Evolutionary conservation across 2,888 invertebrate genomes (phyloP).

Genomic region (Lingula anatina): DNA sequence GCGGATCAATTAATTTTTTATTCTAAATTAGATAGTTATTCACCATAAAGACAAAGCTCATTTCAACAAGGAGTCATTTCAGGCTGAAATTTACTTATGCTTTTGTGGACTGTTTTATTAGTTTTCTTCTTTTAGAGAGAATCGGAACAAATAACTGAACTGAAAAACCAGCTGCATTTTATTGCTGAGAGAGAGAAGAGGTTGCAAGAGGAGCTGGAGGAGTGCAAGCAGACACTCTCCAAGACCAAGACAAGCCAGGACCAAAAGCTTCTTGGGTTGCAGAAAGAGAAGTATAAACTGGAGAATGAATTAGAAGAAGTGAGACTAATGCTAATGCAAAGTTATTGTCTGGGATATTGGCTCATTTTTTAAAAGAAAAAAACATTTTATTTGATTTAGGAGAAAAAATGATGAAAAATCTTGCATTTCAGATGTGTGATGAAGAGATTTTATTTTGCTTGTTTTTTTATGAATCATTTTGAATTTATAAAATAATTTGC

Average conservation of each 20-base stretch:
- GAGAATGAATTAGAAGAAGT: slow-evolving; percentile 25
- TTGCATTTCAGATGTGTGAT: no score
- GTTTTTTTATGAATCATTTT: no score
- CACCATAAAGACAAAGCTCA: no score
- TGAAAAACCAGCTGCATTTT: slow-evolving; percentile 18
- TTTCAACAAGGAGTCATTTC: neutral
- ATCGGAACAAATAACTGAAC: slow-evolving; percentile 15
- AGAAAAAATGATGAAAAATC: no score
- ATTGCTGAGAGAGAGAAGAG: slow-evolving; percentile 20
- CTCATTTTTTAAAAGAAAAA: neutral
- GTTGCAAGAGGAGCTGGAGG: slow-evolving; percentile 16
- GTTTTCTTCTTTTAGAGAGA: slow-evolving; percentile 18
- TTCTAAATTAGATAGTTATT: no score
- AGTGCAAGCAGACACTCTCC: slow-evolving; percentile 14
- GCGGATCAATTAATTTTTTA: no score
- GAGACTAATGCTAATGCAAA: no score
- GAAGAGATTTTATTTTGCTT: no score
- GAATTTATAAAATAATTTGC: no score
- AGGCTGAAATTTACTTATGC: no score
- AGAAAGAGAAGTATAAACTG: slow-evolving; percentile 22
- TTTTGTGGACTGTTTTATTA: neutral
- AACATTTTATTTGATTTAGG: no score
- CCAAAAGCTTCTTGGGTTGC: slow-evolving; percentile 16
- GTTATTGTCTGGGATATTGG: neutral
- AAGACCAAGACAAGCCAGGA: slow-evolving; percentile 18